These are phyloP conservation scores for Eolophus roseicapilla DNA, from an alignment of 2,113 vertebrate species.

Conservation along the genomic window DNA sequence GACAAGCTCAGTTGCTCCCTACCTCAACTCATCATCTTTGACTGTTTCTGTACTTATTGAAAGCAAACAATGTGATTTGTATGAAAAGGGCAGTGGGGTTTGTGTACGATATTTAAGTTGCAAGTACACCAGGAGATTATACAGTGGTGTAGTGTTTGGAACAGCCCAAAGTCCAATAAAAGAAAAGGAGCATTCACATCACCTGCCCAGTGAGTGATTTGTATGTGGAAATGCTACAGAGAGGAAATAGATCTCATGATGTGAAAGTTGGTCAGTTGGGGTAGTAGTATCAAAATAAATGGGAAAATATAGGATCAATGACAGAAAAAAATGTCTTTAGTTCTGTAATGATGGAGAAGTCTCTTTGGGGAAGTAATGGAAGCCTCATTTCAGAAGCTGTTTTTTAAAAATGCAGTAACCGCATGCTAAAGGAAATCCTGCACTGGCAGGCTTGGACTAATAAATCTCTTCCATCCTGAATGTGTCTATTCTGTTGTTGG, in stretches of 20 bases:
- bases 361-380: neutral
- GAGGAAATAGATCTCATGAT: neutral
- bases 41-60: neutral
- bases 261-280: neutral
- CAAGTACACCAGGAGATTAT: neutral
- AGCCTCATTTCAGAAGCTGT: neutral
- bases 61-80: neutral
- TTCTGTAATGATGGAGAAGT: neutral
- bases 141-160: neutral
- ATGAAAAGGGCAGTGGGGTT: neutral
- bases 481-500: neutral
- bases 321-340: neutral
- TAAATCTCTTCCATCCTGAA: neutral
- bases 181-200: constrained; percentile 32
- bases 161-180: neutral
- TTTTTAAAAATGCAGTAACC: neutral
- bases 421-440: constrained; percentile 1
- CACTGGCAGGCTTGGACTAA: neutral
- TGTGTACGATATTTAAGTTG: fast-evolving
- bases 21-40: neutral
- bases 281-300: neutral
- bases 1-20: neutral
- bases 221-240: neutral
- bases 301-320: neutral
- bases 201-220: neutral